Base-by-base conservation (phyloP, 2,797 vertebrate species). In the Dipus sagitta region DNA sequence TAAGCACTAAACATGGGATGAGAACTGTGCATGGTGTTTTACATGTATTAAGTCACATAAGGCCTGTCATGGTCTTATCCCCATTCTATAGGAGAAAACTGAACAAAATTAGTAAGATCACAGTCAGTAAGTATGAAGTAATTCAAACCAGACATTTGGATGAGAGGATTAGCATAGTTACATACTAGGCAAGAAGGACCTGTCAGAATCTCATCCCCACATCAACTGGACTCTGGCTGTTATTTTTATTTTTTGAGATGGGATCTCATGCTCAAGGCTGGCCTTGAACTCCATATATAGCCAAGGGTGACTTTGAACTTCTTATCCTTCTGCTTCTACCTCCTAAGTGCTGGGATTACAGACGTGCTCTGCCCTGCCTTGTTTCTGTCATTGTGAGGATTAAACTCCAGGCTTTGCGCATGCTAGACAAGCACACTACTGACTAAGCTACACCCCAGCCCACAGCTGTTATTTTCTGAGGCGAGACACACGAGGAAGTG, bases 71-170 rank as follows among this genome's bases (percentile, higher is more conserved):
- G 28, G 30, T 86, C 42, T 60, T 79, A 32, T 68, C 26, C n/a
- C 82, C 71, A 47, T 26, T 88, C 60, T 77, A 68, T 47, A 78
- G 24, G 54, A 70, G 60, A 42, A 96, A 93, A 80, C 2, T 6
- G 87, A 88, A 64, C 20, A 67, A 82, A 71, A 79, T 52, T 24
- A 81, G 87, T 80, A 80, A 60, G 75, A 64, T 92, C 21, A 60
- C 6, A 79, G 18, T 34, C 67, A 32, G 86, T 54, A 80, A 87
- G 67, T 62, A 15, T 38, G 23, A 7, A 26, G 12, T 42, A 34
- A 86, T 47, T 74, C n/a, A 60, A 67, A 72, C 10, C 34, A 72
- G 79, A 23, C 13, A 17, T 21, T 82, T 23, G 78, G 62, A 82
- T 23, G 64, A 68, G 4, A 14, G 67, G 71, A 47, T 30, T 80